Percentiles rank a stretch among this genome's conserved stretches.
Conservation (phyloP, 2,888 invertebrate genomes). For the Oscheius sp. region DNA sequence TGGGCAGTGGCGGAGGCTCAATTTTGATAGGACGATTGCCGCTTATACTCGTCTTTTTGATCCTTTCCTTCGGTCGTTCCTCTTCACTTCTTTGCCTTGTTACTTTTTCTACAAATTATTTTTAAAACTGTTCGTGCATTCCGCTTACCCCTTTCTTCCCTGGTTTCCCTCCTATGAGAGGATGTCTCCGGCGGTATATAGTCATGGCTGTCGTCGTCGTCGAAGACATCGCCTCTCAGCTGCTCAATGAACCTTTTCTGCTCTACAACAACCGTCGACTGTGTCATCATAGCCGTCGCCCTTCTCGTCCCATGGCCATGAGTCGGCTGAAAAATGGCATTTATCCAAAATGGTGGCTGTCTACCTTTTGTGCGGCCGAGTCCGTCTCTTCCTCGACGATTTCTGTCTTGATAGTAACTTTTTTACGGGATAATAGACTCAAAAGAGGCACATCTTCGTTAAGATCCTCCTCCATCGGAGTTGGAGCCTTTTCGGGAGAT, state of each 20-base stretch:
- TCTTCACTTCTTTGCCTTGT: neutral
- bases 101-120: neutral
- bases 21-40: neutral
- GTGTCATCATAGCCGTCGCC: constrained; percentile 3
- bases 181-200: too few relatives aligned
- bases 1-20: neutral
- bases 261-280: neutral
- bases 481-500: constrained; percentile 2
- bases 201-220: constrained; percentile 10
- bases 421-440: constrained; percentile 18
- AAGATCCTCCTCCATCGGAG: neutral
- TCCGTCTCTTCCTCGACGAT: neutral
- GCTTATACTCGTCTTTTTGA: constrained; percentile 2
- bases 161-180: neutral
- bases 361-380: too few relatives aligned
- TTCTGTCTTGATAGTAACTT: neutral
- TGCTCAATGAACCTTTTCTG: constrained; percentile 10
- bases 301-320: constrained; percentile 24
- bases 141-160: constrained; percentile 1
- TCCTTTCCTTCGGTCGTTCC: constrained; percentile 6
- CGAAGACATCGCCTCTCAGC: neutral
- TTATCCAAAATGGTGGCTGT: too few relatives aligned
- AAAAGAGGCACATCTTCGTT: constrained; percentile 17
- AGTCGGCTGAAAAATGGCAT: constrained; percentile 2
- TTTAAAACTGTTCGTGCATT: too few relatives aligned